These are phyloP conservation scores for Taxidea taxus DNA, from an alignment of 2,113 vertebrate species.

Conservation along the genomic window DNA sequence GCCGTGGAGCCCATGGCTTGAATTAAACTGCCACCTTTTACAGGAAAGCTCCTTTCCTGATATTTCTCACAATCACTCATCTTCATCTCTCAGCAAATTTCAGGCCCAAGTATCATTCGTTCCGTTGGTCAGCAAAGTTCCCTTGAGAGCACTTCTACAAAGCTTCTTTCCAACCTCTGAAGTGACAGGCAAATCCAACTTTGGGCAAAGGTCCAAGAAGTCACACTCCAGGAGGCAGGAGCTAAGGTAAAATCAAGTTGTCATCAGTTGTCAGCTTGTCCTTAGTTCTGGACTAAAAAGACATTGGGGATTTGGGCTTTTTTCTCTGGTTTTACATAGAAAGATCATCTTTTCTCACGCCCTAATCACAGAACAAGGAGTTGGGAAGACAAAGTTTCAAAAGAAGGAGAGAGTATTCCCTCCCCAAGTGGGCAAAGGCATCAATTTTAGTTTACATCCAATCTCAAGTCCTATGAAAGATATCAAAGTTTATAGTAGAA, in stretches of 20 bases:
- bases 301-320: neutral
- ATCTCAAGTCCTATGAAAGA: neutral
- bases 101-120: neutral
- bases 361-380: neutral
- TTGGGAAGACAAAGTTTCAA: neutral
- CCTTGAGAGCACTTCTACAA: neutral
- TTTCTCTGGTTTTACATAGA: slow-evolving; percentile 6
- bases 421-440: neutral
- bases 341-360: slow-evolving; percentile 39
- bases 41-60: neutral
- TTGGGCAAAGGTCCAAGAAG: slow-evolving; percentile 44
- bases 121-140: neutral
- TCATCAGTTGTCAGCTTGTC: slow-evolving; percentile 46
- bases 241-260: slow-evolving; percentile 10
- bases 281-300: slow-evolving; percentile 23
- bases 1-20: neutral
- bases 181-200: slow-evolving; percentile 26
- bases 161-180: slow-evolving; percentile 25
- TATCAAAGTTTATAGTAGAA: neutral
- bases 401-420: neutral
- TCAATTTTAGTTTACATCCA: neutral
- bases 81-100: slow-evolving; percentile 27
- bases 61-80: neutral
- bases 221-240: slow-evolving; percentile 18
- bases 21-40: neutral